Conservation (phyloP, 2,888 invertebrate genomes). For the Malthinus flaveolus region DNA sequence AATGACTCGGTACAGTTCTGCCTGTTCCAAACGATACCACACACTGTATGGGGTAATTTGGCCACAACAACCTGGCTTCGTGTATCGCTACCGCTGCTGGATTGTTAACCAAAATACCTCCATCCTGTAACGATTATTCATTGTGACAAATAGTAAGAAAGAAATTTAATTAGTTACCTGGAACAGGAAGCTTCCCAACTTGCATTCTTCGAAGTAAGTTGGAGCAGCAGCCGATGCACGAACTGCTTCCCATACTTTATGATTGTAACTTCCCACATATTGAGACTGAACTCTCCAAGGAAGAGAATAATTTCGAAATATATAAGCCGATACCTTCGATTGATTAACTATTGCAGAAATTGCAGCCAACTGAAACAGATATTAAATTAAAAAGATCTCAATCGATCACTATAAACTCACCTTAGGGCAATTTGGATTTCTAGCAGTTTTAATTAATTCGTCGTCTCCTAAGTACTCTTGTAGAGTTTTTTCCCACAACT, state of each 20-base stretch:
- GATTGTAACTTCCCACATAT: conserved; percentile 71
- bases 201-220: conserved; percentile 85
- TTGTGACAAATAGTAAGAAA: neutral
- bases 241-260: conserved; percentile 80
- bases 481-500: conserved; percentile 78
- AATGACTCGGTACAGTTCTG: conserved; percentile 55
- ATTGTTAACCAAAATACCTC: conserved; percentile 85
- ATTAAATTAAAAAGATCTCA: conserved; percentile 12
- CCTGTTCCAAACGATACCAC: conserved; percentile 86
- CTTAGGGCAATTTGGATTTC: conserved; percentile 61
- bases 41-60: conserved; percentile 71
- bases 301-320: conserved; percentile 84
- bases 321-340: conserved; percentile 70
- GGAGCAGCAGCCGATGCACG: conserved; percentile 91
- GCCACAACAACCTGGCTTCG: conserved; percentile 84
- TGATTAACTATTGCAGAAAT: conserved; percentile 82
- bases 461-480: conserved; percentile 66
- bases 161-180: conserved; percentile 55
- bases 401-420: conserved; percentile 42
- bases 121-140: conserved; percentile 61
- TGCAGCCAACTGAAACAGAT: conserved; percentile 65
- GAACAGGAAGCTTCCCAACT: conserved; percentile 68
- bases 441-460: conserved; percentile 63
- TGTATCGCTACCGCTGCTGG: conserved; percentile 87
- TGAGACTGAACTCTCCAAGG: conserved; percentile 70